phyloP scores from a whole-genome alignment of 35 echinoderm and acorn worm genomes.

The Lytechinus variegatus region DNA sequence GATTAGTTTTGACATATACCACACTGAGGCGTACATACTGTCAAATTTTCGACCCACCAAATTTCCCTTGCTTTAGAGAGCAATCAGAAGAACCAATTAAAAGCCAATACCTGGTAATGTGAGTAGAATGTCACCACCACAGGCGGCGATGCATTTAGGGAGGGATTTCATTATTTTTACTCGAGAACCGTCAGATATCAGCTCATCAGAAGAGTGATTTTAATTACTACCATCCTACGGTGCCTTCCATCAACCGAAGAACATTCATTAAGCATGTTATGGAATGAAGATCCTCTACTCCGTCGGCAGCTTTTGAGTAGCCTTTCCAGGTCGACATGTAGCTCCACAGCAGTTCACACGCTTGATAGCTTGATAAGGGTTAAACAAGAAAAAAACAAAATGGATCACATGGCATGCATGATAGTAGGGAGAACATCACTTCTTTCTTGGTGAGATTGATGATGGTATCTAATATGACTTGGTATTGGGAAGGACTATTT shows the following conservation, averaged over 20 bases:
- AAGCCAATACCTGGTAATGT: background rate
- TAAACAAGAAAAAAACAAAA: too few relatives aligned
- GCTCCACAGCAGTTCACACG: too few relatives aligned
- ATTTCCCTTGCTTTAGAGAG: background rate
- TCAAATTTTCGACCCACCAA: background rate
- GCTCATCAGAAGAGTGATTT: background rate
- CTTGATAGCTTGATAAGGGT: too few relatives aligned
- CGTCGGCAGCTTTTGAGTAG: too few relatives aligned
- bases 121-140: slow-evolving; percentile 8
- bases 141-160: background rate
- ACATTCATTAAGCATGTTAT: background rate
- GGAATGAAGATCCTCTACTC: too few relatives aligned
- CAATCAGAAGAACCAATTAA: background rate
- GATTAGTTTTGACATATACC: background rate
- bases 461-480: too few relatives aligned
- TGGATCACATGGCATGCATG: too few relatives aligned
- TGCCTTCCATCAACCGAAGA: background rate
- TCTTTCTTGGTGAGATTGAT: too few relatives aligned
- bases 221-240: background rate
- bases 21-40: background rate
- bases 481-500: too few relatives aligned
- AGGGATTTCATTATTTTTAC: background rate
- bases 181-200: background rate
- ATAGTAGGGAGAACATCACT: too few relatives aligned
- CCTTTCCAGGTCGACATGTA: too few relatives aligned